A percentile compares a stretch with the other conserved stretches of the same genome.
Evolutionary conservation across 2,113 vertebrate genomes (phyloP).

Genomic region (Hiodon tergisus): DNA sequence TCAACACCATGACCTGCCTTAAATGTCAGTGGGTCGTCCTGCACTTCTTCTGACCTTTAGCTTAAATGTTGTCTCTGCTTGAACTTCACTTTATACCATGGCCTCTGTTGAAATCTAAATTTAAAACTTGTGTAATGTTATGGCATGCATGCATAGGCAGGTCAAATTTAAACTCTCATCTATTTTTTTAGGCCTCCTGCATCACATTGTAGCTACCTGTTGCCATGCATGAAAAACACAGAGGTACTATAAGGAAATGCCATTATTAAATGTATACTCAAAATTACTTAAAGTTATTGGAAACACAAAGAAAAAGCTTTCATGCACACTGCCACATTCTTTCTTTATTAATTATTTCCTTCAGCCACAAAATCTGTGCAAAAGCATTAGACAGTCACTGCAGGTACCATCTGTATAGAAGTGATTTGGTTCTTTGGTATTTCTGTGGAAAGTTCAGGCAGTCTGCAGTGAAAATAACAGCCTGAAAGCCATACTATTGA

Average conservation of each 20-base stretch:
- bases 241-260: background rate
- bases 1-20: slow-evolving; percentile 15
- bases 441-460: no score
- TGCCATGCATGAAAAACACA: background rate
- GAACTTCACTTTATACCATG: slow-evolving; percentile 3
- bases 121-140: background rate
- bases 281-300: background rate
- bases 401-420: slow-evolving; percentile 21
- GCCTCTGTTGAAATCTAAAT: slow-evolving; percentile 5
- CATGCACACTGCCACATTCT: background rate
- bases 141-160: no score
- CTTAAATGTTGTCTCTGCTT: slow-evolving; percentile 45
- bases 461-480: no score
- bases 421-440: slow-evolving; percentile 33
- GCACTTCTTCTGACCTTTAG: slow-evolving; percentile 46
- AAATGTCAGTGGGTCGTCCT: slow-evolving; percentile 46
- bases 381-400: slow-evolving; percentile 8
- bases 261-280: background rate
- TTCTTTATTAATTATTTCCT: background rate
- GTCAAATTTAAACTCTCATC: no score
- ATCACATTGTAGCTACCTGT: background rate
- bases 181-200: background rate
- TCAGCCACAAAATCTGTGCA: background rate
- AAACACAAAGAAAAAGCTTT: background rate
- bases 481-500: no score